Evolutionary conservation across 2,797 vertebrate species (phyloP), one percentile per base, ranked within the genome.

Genomic region (Ptychobarbus kaznakovi): DNA sequence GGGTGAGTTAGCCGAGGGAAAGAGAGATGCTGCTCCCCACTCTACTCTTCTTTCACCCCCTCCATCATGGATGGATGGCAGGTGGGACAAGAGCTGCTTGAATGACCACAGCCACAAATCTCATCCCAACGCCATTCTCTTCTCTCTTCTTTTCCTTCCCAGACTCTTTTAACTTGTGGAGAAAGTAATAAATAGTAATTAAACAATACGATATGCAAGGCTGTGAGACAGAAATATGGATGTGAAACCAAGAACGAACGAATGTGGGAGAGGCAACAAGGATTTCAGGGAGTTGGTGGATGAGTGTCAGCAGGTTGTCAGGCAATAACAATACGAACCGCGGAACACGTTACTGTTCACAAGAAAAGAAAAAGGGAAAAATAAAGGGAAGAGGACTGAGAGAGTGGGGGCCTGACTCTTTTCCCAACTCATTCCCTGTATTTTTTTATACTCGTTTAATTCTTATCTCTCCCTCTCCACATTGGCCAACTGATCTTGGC

Each of bases 1-100:
- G 86, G 86, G 84, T 61, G 86, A 87, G 87, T 89, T 90, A 89
- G 83, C 72, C 13, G 76, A 87, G 90, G 88, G 82, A 90, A 89
- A 87, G 90, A 87, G 86, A 85, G 88, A 88, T 86, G 89, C 84
- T 68, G 80, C 84, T 88, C 86, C 87, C 85, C 80, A 35, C 85
- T 83, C 89, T 72, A 70, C 46, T 86, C 80, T 80, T 72, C 86
- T 83, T 46, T 25, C 75, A 72, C 75, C 86, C 86, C 84, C 86
- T 88, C 81, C 82, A 87, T 85, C 87, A 86, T 85, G 73, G 74
- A 88, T 20, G 81, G 83, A 82, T 84, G 83, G 88, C 83, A 89
- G 86, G 86, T 88, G 89, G 89, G 87, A 80, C 86, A 86, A 81
- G 80, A 87, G 68, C 78, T 84, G 70, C 46, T 80, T 20, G 75